Evolutionary conservation across 37 sponge, comb jelly and placozoan genomes (phyloP).

Genomic region (Mnemiopsis leidyi): DNA sequence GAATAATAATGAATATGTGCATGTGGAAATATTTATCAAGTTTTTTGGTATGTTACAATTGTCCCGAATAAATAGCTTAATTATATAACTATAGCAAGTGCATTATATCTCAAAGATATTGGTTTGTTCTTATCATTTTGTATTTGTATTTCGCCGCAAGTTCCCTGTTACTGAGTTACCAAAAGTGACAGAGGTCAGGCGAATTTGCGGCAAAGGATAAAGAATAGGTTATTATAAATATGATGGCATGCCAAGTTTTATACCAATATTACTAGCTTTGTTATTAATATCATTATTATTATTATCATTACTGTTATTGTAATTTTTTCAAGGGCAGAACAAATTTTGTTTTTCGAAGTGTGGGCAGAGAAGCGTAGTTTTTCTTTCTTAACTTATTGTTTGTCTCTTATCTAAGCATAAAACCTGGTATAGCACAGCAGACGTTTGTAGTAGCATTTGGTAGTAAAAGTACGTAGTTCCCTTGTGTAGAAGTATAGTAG

Average conservation of each 20-base stretch:
- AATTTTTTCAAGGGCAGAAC: slow-evolving; percentile 4
- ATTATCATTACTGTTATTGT: slow-evolving; percentile 12
- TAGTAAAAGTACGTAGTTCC: background rate
- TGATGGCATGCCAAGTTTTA: background rate
- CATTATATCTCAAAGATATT: background rate
- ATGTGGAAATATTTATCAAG: slow-evolving; percentile 4
- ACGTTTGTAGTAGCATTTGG: background rate
- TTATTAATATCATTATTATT: slow-evolving; percentile 4
- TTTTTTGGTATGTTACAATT: background rate
- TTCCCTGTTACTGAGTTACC: background rate
- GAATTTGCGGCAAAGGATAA: background rate
- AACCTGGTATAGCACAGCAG: no score
- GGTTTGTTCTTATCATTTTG: slow-evolving; percentile 29
- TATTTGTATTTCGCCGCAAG: background rate
- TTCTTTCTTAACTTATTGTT: slow-evolving; percentile 35
- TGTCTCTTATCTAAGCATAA: background rate
- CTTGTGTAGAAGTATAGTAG: background rate
- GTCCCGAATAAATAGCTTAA: background rate
- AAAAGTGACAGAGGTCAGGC: background rate
- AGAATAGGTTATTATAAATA: background rate
- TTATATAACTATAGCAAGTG: background rate
- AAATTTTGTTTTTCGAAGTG: background rate
- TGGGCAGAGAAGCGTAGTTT: background rate
- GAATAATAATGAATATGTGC: background rate
- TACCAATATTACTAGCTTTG: background rate